These are phyloP conservation scores for Ochropacha duplaris DNA, from an alignment of 2,888 invertebrate species.

Conservation along the genomic window DNA sequence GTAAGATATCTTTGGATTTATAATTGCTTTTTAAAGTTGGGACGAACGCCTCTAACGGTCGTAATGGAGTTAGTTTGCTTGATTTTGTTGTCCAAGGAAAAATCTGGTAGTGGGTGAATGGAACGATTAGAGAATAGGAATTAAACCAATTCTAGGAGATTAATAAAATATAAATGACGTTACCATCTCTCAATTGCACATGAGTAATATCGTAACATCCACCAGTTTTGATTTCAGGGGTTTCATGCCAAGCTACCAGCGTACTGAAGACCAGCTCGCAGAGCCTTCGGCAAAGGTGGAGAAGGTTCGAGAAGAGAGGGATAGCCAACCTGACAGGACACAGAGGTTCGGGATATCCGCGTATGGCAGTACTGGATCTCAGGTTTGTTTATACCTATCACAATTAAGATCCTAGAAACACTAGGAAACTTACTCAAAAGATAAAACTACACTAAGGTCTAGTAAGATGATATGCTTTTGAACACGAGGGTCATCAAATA, in stretches of 20 bases:
- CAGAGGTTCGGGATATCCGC: conserved; percentile 81
- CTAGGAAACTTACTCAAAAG: neutral
- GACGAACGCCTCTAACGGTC: neutral
- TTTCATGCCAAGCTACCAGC: conserved; percentile 68
- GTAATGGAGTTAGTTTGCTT: neutral
- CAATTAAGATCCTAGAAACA: neutral
- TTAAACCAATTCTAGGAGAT: too few species aligned
- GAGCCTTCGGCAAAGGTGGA: conserved; percentile 72
- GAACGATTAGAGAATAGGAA: too few species aligned
- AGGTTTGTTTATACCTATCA: conserved; percentile 32
- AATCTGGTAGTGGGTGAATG: too few species aligned
- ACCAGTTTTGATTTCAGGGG: conserved; percentile 65
- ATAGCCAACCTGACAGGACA: conserved; percentile 68
- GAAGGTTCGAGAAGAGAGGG: conserved; percentile 56
- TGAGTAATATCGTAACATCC: conserved; percentile 16
- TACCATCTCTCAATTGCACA: neutral
- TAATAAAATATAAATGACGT: too few species aligned
- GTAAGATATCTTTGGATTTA: conserved; percentile 41
- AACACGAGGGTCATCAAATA: too few species aligned
- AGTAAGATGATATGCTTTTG: too few species aligned
- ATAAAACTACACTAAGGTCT: too few species aligned
- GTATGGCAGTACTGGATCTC: conserved; percentile 76
- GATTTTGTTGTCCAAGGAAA: neutral
- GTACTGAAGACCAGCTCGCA: conserved; percentile 76
- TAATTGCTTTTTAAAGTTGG: neutral